Conservation (phyloP, 2,888 invertebrate species). For the Himalopsyche japonica region DNA sequence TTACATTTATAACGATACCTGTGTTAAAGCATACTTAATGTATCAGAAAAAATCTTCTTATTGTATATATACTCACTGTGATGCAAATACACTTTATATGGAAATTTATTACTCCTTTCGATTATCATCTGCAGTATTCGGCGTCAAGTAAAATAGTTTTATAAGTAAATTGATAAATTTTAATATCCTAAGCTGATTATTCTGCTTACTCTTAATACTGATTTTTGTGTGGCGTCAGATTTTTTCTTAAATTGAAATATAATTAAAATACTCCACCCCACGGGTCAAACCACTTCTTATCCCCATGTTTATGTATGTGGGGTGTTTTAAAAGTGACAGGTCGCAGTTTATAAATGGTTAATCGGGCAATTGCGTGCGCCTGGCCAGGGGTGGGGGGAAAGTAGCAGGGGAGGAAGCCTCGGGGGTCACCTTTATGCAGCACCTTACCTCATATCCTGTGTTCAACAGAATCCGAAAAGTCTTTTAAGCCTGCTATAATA, state of each 20-base stretch:
- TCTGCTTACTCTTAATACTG: too few species aligned
- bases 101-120: too few species aligned
- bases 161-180: too few species aligned
- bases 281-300: constrained; percentile 30
- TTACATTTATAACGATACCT: too few species aligned
- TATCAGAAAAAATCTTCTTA: too few species aligned
- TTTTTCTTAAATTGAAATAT: not conserved
- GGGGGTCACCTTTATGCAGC: not conserved
- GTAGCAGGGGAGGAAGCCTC: constrained; percentile 4
- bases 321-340: constrained; percentile 40
- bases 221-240: too few species aligned
- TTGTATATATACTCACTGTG: too few species aligned
- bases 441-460: not conserved
- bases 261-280: not conserved
- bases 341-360: constrained; percentile 41
- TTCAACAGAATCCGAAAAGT: not conserved
- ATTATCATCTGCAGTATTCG: too few species aligned
- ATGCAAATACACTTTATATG: too few species aligned
- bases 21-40: too few species aligned
- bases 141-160: too few species aligned
- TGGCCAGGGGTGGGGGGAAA: not conserved
- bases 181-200: too few species aligned
- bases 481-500: not conserved
- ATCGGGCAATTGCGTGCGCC: constrained; percentile 40
- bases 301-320: constrained; percentile 26